Evolutionary conservation across 2,888 invertebrate genomes (phyloP).

Genomic region (Azorinus chamasolen): DNA sequence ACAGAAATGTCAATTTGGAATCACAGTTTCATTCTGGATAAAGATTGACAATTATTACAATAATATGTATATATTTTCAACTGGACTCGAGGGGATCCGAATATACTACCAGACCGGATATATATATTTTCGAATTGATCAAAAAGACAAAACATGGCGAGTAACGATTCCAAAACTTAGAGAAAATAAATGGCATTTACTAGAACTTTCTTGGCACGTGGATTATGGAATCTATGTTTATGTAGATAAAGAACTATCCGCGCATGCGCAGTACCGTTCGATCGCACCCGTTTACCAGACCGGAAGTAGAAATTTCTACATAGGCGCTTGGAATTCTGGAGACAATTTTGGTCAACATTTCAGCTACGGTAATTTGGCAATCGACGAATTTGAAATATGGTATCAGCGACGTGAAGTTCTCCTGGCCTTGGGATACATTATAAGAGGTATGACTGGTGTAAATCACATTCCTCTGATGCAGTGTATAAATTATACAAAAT

Average conservation of each 20-base stretch:
- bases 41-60: slow-evolving; percentile 77
- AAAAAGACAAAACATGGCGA: slow-evolving; percentile 69
- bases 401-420: slow-evolving; percentile 77
- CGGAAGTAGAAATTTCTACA: slow-evolving; percentile 64
- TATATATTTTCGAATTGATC: slow-evolving; percentile 71
- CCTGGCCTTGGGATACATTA: slow-evolving; percentile 79
- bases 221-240: slow-evolving; percentile 77
- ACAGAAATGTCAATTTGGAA: slow-evolving; percentile 77
- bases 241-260: slow-evolving; percentile 73
- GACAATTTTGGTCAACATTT: slow-evolving; percentile 69
- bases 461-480: not conserved
- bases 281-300: slow-evolving; percentile 28
- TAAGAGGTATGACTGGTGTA: slow-evolving; percentile 70
- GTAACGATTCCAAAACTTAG: slow-evolving; percentile 64
- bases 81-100: slow-evolving; percentile 79
- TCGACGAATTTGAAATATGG: slow-evolving; percentile 83
- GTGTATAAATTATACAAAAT: too few relatives aligned
- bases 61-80: slow-evolving; percentile 81
- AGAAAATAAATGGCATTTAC: slow-evolving; percentile 80
- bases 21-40: slow-evolving; percentile 82
- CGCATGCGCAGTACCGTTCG: slow-evolving; percentile 29
- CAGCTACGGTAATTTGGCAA: slow-evolving; percentile 70
- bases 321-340: slow-evolving; percentile 78
- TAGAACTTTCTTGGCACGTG: slow-evolving; percentile 83
- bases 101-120: slow-evolving; percentile 78